Conservation (phyloP, 92 coral and sea anemone species). For the Parazoanthus swiftii region DNA sequence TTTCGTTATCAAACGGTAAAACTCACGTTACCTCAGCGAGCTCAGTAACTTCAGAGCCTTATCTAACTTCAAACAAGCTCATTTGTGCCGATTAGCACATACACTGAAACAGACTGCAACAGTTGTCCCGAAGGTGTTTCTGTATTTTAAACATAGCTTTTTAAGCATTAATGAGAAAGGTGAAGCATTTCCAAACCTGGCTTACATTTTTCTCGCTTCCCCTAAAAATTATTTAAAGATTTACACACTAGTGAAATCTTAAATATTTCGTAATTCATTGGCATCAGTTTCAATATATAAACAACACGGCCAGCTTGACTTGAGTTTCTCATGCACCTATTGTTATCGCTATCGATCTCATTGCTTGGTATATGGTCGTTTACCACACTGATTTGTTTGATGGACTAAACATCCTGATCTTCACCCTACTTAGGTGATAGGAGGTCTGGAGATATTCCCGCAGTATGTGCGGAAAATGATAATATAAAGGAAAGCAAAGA, state of each 20-base stretch:
- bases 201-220: neutral
- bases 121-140: slow-evolving; percentile 11
- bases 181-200: neutral
- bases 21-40: neutral
- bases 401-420: slow-evolving; percentile 2
- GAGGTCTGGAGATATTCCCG: slow-evolving; percentile 13
- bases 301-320: neutral
- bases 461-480: neutral
- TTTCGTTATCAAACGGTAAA: neutral
- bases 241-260: neutral
- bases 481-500: slow-evolving; percentile 16
- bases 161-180: slow-evolving; percentile 6
- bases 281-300: neutral
- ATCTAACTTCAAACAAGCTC: slow-evolving; percentile 26
- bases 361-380: slow-evolving; percentile 11
- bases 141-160: slow-evolving; percentile 11
- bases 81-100: slow-evolving; percentile 35
- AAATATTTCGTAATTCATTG: slow-evolving; percentile 15
- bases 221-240: neutral
- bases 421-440: slow-evolving; percentile 17
- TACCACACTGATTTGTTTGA: neutral
- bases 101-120: slow-evolving; percentile 11
- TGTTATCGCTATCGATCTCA: neutral
- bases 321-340: neutral
- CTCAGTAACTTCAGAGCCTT: slow-evolving; percentile 5